phyloP scores from a whole-genome alignment of 2,797 vertebrate species.

The Falco naumanni region DNA sequence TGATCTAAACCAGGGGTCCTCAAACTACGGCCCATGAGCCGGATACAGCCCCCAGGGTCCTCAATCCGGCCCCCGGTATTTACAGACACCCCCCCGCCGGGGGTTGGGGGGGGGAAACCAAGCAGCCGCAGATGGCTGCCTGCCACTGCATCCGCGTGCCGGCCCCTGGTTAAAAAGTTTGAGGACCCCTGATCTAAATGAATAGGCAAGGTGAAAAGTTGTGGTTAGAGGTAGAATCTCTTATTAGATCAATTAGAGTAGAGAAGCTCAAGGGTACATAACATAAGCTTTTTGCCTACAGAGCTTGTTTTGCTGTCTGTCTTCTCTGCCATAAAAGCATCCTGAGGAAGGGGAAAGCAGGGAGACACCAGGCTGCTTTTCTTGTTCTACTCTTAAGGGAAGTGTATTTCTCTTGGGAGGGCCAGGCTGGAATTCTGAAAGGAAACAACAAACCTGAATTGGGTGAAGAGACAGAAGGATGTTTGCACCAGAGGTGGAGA shows the following conservation, averaged over 20 bases:
- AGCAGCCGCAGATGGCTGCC: too few species aligned
- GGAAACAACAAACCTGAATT: background rate
- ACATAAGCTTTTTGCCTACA: background rate
- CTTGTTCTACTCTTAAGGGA: background rate
- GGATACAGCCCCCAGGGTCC: too few species aligned
- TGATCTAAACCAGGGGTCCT: background rate
- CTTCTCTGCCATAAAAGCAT: background rate
- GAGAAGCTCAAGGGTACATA: background rate
- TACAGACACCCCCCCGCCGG: too few species aligned
- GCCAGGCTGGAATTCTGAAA: background rate
- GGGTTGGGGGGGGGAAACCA: too few species aligned
- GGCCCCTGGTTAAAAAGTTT: too few species aligned
- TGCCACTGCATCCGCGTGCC: too few species aligned
- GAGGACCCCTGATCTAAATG: too few species aligned
- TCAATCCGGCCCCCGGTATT: too few species aligned
- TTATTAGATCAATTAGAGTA: background rate
- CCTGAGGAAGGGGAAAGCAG: background rate
- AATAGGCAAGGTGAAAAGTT: background rate
- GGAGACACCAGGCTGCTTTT: background rate
- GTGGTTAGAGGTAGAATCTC: background rate
- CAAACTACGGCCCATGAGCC: too few species aligned
- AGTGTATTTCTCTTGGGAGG: background rate
- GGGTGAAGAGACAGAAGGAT: conserved; percentile 5
- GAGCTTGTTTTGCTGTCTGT: background rate
- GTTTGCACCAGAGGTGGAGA: background rate